Conservation (phyloP, 2,797 vertebrate species). For the Sphaeramia orbicularis region DNA sequence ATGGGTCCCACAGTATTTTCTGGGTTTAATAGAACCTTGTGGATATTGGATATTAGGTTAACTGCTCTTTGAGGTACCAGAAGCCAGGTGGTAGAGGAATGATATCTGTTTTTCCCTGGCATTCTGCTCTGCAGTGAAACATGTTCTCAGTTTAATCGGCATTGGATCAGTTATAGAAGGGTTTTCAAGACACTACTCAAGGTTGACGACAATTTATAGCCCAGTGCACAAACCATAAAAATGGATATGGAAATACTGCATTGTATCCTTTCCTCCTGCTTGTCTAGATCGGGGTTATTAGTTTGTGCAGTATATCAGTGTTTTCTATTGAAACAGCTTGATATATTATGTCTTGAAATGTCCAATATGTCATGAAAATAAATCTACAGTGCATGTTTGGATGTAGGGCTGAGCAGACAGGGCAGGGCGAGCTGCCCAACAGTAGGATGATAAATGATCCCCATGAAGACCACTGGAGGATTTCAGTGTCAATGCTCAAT, state of each 20-base stretch:
- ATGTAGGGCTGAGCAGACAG: conserved; percentile 21
- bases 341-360: conserved; percentile 51
- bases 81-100: conserved; percentile 5
- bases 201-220: conserved; percentile 10
- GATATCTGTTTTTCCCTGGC: conserved; percentile 8
- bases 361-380: conserved; percentile 52
- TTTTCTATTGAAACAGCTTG: conserved; percentile 24
- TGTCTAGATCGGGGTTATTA: conserved; percentile 28
- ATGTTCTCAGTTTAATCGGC: conserved; percentile 12
- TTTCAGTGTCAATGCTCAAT: no score
- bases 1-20: conserved; percentile 30
- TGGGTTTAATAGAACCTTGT: conserved; percentile 34
- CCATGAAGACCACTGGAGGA: conserved; percentile 31
- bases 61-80: conserved; percentile 46
- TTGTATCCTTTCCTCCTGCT: conserved; percentile 16
- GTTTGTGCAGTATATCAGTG: conserved; percentile 24
- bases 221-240: conserved; percentile 13
- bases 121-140: conserved; percentile 3
- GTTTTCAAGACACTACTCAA: conserved; percentile 7
- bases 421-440: conserved; percentile 26
- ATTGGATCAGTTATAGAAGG: conserved; percentile 7
- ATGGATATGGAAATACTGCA: conserved; percentile 19
- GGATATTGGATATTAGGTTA: conserved; percentile 47
- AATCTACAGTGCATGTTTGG: conserved; percentile 57
- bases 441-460: conserved; percentile 48